Evolutionary conservation across 2,113 vertebrate genomes (phyloP).

Genomic region (Rutilus rutilus): DNA sequence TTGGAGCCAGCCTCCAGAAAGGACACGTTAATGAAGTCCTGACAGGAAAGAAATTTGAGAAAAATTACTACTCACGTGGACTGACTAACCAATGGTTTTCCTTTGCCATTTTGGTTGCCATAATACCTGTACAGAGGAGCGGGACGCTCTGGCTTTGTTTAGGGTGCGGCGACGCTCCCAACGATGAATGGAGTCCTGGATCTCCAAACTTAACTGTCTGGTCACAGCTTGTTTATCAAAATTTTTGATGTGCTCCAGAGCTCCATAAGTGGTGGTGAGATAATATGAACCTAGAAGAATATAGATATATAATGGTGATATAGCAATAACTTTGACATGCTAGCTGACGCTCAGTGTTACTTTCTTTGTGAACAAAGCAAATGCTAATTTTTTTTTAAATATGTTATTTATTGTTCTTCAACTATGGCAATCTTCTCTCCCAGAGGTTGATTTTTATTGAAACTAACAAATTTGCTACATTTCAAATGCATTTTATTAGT

Average conservation of each 20-base stretch:
- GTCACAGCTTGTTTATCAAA: conserved; percentile 91
- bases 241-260: conserved; percentile 93
- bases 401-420: not conserved
- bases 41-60: not conserved
- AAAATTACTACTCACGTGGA: not conserved
- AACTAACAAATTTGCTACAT: not conserved
- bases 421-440: not conserved
- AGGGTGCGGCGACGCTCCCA: conserved; percentile 93
- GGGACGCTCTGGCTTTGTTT: conserved; percentile 84
- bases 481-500: not conserved
- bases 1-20: conserved; percentile 81
- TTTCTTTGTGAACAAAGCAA: not conserved
- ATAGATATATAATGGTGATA: not conserved
- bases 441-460: not conserved
- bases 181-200: conserved; percentile 96
- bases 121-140: conserved; percentile 85
- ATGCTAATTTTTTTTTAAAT: not conserved
- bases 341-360: not conserved
- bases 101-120: too few relatives aligned
- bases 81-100: not conserved
- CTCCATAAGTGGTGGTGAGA: conserved; percentile 94
- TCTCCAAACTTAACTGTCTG: conserved; percentile 89
- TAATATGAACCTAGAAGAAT: conserved; percentile 89
- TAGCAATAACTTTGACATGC: not conserved
- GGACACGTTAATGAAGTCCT: conserved; percentile 94